Conservation (phyloP, 1,140 invertebrate species). For the Drosophila burlai region DNA sequence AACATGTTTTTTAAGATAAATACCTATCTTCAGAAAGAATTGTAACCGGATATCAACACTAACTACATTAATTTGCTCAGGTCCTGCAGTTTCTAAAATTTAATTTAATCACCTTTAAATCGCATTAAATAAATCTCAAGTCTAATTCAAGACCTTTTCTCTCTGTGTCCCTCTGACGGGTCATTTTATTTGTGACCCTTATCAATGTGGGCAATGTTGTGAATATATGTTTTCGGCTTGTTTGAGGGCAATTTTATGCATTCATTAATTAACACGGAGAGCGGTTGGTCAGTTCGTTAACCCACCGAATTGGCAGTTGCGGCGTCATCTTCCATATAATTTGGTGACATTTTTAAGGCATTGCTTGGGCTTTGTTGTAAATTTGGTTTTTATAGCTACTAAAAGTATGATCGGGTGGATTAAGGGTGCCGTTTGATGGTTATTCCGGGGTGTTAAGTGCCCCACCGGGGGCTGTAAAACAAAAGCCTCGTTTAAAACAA, state of each 20-base stretch:
- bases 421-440: slow-evolving; percentile 56
- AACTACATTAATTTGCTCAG: too few species aligned
- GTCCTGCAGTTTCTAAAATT: too few species aligned
- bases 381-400: slow-evolving; percentile 61
- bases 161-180: neutral
- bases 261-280: slow-evolving; percentile 65
- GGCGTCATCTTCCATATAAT: slow-evolving; percentile 40
- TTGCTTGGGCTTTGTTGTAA: slow-evolving; percentile 50
- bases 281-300: slow-evolving; percentile 65
- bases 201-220: slow-evolving; percentile 69
- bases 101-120: neutral
- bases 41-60: too few species aligned
- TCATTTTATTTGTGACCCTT: slow-evolving; percentile 74
- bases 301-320: slow-evolving; percentile 44
- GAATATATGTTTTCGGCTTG: slow-evolving; percentile 70
- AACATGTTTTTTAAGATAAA: too few species aligned
- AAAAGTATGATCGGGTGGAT: slow-evolving; percentile 39
- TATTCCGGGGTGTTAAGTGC: slow-evolving; percentile 64
- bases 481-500: slow-evolving; percentile 54
- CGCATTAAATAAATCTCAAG: too few species aligned
- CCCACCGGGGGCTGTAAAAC: slow-evolving; percentile 33
- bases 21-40: too few species aligned
- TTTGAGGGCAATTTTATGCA: slow-evolving; percentile 64
- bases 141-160: neutral
- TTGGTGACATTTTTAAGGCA: slow-evolving; percentile 48